A percentile compares a stretch with the other conserved stretches of the same genome.
Conservation (phyloP, 2,888 invertebrate genomes). For the Ceraclea dissimilis region DNA sequence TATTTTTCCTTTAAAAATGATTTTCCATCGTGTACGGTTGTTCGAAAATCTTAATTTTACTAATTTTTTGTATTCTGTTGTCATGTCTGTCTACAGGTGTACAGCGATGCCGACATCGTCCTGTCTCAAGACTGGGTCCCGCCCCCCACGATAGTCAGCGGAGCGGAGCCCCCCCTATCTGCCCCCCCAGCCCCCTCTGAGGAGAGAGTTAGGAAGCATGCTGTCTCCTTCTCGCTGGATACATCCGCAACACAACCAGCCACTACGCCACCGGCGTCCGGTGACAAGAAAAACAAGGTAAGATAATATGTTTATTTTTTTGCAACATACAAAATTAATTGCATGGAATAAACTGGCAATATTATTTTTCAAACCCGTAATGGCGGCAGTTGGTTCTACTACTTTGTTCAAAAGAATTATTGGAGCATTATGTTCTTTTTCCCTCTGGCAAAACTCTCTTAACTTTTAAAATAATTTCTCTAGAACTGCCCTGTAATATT, state of each 20-base stretch:
- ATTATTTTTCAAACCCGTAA: no score
- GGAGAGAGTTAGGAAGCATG: constrained; percentile 43
- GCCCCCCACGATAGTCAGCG: constrained; percentile 70
- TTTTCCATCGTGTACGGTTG: no score
- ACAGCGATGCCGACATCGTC: constrained; percentile 83
- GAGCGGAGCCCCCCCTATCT: constrained; percentile 52
- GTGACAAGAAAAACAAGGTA: constrained; percentile 70
- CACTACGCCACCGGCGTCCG: constrained; percentile 43
- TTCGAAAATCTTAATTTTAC: no score
- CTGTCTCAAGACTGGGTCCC: constrained; percentile 83
- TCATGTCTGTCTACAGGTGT: constrained; percentile 45
- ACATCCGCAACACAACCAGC: constrained; percentile 32
- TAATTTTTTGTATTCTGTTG: no score
- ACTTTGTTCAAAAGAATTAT: no score
- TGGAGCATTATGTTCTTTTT: no score
- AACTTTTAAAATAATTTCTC: no score
- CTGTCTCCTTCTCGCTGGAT: constrained; percentile 47
- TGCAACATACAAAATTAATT: background rate
- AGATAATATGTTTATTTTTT: background rate
- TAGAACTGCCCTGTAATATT: no score
- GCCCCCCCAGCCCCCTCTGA: constrained; percentile 47
- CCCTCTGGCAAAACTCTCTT: no score
- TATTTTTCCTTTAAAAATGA: no score
- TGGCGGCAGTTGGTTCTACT: no score
- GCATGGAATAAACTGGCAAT: no score